Evolutionary conservation across 2,797 vertebrate species (phyloP), one percentile per base, ranked within the genome.

Genomic region (Rostrhamus sociabilis): DNA sequence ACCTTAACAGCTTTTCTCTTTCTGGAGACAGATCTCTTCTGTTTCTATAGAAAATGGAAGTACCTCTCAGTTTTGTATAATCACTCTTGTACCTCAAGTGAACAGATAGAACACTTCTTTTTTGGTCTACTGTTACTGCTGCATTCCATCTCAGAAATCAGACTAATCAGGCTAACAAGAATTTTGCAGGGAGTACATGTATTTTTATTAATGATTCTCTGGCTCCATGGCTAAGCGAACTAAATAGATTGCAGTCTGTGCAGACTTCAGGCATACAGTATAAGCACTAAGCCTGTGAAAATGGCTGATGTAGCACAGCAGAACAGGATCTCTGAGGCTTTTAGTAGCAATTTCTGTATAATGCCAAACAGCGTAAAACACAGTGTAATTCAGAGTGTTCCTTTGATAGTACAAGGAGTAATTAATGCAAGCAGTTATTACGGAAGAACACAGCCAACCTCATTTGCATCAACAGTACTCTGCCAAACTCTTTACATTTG

Each of bases 361-460:
- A 71, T 11, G 77, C 59, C 83, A 89, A 81, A 55, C 10, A 55
- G 29, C 4, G 5, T 31, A 71, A 96, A 94, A 91, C 38, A 19
- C 29, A 50, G 40, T 5, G 27, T 56, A 75, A 91, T 78, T 48
- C 48, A 60, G 34, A 86, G 48, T 15, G 29, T 31, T 85, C 74
- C 77, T 87, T 3, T 74, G 83, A 73, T 63, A 93, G 83, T 4
- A 82, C 36, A 43, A 96, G 22, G 71, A 84, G 73, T 85, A 89
- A 95, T 95, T 91, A 93, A 89, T 67, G 76, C 29, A 75, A 90
- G 74, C 15, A 50, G 23, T 64, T 93, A 89, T 78, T 95, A 76
- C 0, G 12, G 36, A 69, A 86, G 59, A 95, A 34, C 36, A 25
- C 32, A 89, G 88, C 82, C 79, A 94, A 45, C 5, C 32, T 74